Percentiles rank a stretch among this genome's conserved stretches.
These are phyloP conservation scores for Malacoraja senta DNA, from an alignment of 2,797 vertebrate genomes.

Conservation along the genomic window DNA sequence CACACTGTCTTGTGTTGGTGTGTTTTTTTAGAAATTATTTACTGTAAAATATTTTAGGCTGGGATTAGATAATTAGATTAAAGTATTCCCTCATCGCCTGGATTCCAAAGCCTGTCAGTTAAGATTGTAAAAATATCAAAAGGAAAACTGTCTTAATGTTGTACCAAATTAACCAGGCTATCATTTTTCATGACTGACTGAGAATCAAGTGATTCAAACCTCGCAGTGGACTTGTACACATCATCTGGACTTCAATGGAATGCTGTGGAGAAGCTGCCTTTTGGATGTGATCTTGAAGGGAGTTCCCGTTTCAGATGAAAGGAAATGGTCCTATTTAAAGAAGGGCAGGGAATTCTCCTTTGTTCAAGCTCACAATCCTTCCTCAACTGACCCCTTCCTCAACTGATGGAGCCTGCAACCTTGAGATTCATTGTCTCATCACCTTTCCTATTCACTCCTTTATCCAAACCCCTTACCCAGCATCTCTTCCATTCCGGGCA, in stretches of 20 bases:
- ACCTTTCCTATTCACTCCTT: no score
- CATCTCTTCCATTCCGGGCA: no score
- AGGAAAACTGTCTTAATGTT: background rate
- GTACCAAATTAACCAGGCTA: background rate
- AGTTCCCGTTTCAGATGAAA: background rate
- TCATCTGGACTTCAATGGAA: background rate
- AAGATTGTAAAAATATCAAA: background rate
- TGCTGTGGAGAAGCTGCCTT: background rate
- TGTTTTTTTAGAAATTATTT: background rate
- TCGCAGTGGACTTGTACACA: background rate
- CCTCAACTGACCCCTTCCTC: background rate
- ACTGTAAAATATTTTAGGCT: background rate
- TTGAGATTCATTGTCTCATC: no score
- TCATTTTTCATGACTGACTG: background rate
- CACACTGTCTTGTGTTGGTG: background rate
- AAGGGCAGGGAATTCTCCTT: background rate
- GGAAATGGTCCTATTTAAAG: background rate
- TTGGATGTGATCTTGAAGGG: background rate
- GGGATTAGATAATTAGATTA: background rate
- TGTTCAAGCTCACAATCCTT: background rate
- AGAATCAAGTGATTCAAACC: background rate
- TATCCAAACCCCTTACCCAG: no score
- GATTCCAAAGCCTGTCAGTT: background rate
- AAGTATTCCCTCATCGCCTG: background rate
- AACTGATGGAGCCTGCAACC: no score